phyloP scores from a whole-genome alignment of 2,113 vertebrate genomes.

The Leucopsar rothschildi region DNA sequence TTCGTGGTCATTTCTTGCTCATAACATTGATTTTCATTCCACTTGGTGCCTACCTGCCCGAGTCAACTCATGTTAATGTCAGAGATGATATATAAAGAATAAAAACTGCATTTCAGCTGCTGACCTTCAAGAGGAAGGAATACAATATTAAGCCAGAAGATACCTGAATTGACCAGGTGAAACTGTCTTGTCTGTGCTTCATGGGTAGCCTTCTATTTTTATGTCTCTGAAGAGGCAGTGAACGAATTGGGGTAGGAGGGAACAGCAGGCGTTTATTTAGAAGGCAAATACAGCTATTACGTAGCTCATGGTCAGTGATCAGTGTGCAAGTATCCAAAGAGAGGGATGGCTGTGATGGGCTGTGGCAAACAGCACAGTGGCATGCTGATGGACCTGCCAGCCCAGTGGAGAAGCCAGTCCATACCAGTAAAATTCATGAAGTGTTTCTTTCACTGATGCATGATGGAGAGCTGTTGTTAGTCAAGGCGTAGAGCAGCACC shows the following conservation, averaged over 20 bases:
- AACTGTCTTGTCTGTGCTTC: neutral
- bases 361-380: neutral
- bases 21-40: slow-evolving; percentile 28
- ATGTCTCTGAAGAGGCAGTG: neutral
- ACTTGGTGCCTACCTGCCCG: neutral
- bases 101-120: neutral
- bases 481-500: neutral
- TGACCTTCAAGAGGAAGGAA: neutral
- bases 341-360: neutral
- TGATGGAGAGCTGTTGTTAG: neutral
- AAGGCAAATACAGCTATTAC: neutral
- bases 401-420: neutral
- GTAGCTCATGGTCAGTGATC: neutral
- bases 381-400: neutral
- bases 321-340: neutral
- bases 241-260: neutral
- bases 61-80: slow-evolving; percentile 26
- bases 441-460: neutral
- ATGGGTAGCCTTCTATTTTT: neutral
- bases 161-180: neutral
- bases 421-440: neutral
- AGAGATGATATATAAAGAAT: neutral
- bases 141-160: neutral
- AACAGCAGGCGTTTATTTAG: neutral
- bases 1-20: slow-evolving; percentile 12